Base-by-base conservation (phyloP, 2,888 invertebrate genomes). In the Chaitophorus viminalis region DNA sequence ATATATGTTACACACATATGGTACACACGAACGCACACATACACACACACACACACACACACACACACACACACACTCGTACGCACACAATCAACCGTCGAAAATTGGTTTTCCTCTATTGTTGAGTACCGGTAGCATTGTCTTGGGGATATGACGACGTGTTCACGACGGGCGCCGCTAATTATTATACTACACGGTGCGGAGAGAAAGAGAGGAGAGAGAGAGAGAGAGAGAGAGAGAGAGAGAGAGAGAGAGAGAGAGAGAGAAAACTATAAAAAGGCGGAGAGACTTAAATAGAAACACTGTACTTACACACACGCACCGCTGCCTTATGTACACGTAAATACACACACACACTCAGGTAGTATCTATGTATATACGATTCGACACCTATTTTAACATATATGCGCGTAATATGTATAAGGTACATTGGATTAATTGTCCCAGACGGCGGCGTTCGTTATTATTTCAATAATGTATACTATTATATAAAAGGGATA, bases 111-210 rank as follows among this genome's bases (percentile, higher is more conserved):
- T 87, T 87, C 46, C 65, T 77, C 84, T 74, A 87, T 87, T 87
- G 87, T 87, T 74, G 72, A 36, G 76, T 46, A 39, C 74, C 78
- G 60, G 87, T 81, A 79, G 86, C 87, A 87, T 87, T 87, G 81
- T 87, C 87, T 87, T 87, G 81, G 72, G 31, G n/a, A n/a, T n/a
- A 76, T 75, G 75, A 39, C 76, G 84, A 76, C 65, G 79, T 60
- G 87, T 75, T 87, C 87, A 65, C 87, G 79, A 81, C 87, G 87
- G 87, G 87, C 87, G 87, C 87, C 87, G 87, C 87, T 87, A 87
- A 87, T 87, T 87, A 87, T 87, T 81, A 46, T 46, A 75, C 74
- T 60, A 74, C 31, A 75, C 54, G 33, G 36, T 74, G 46, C 46
- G 14, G 46, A 46, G 46, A 9, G 46, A 70, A n/a, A 39, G 46